These are phyloP conservation scores for Acomys russatus DNA, from an alignment of 2,797 vertebrate species.

Conservation along the genomic window DNA sequence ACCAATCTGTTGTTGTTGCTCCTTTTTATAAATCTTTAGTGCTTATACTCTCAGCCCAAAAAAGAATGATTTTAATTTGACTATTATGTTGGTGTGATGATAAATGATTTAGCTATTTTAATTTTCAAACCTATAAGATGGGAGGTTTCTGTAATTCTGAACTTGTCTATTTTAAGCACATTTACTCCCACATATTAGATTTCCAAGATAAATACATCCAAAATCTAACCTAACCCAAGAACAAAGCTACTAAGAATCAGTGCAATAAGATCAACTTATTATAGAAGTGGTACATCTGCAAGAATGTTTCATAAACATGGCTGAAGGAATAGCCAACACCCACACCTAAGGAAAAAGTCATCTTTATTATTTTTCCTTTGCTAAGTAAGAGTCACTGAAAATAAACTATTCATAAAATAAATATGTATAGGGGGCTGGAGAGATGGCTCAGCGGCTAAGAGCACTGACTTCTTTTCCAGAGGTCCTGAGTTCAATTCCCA, in stretches of 20 bases:
- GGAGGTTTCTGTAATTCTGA: not conserved
- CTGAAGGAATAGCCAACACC: not conserved
- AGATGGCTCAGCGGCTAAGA: no score
- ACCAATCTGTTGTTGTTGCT: not conserved
- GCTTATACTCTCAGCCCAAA: not conserved
- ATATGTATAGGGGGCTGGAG: no score
- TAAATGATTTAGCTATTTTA: conserved; percentile 44
- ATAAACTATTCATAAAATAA: not conserved
- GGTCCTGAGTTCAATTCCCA: no score
- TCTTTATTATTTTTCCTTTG: conserved; percentile 58
- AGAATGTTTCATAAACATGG: conserved; percentile 23
- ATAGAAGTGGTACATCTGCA: not conserved
- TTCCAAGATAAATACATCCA: not conserved
- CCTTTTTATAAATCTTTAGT: conserved; percentile 19
- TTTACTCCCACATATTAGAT: not conserved
- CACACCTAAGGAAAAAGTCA: not conserved
- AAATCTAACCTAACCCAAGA: conserved; percentile 38
- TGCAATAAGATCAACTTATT: conserved; percentile 1
- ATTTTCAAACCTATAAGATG: not conserved
- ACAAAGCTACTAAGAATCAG: conserved; percentile 16
- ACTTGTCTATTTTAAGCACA: conserved; percentile 46
- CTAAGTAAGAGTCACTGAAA: conserved; percentile 44
- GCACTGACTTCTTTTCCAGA: no score
- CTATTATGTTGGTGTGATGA: conserved; percentile 1
- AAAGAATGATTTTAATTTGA: conserved; percentile 32